These are phyloP conservation scores for Sparus aurata DNA, from an alignment of 2,797 vertebrate species.

Conservation along the genomic window DNA sequence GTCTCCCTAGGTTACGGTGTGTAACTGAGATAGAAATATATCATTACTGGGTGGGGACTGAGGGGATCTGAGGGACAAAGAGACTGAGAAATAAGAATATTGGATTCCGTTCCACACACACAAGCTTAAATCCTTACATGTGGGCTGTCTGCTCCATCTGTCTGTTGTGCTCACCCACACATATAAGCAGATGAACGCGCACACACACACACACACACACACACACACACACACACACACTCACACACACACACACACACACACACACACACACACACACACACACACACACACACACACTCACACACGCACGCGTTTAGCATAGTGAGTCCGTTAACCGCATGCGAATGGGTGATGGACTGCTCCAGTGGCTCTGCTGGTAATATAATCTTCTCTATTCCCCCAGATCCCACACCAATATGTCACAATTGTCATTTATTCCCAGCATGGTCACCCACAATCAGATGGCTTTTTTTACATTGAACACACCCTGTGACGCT, in stretches of 20 bases:
- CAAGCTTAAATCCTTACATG: constrained; percentile 73
- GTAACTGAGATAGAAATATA: constrained; percentile 83
- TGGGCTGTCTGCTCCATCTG: constrained; percentile 74
- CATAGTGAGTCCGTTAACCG: constrained; percentile 72
- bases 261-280: constrained; percentile 18
- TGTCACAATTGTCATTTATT: constrained; percentile 85
- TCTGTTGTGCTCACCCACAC: constrained; percentile 55
- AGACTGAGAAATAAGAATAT: constrained; percentile 81
- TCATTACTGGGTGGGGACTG: constrained; percentile 81
- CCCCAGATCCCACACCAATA: constrained; percentile 85
- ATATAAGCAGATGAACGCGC: background rate
- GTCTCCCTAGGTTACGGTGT: constrained; percentile 76
- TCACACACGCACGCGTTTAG: constrained; percentile 56
- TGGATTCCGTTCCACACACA: constrained; percentile 77
- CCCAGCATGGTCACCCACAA: constrained; percentile 75
- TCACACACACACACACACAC: constrained; percentile 10
- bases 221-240: constrained; percentile 17
- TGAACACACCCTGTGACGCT: constrained; percentile 62
- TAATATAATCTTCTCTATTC: constrained; percentile 83
- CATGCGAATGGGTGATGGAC: constrained; percentile 77
- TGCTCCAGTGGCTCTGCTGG: constrained; percentile 73
- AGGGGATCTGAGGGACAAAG: constrained; percentile 76
- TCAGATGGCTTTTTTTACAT: constrained; percentile 73
- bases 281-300: constrained; percentile 11
- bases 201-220: constrained; percentile 19